phyloP scores from a whole-genome alignment of 1,140 invertebrate genomes.

The Idris sp. region DNA sequence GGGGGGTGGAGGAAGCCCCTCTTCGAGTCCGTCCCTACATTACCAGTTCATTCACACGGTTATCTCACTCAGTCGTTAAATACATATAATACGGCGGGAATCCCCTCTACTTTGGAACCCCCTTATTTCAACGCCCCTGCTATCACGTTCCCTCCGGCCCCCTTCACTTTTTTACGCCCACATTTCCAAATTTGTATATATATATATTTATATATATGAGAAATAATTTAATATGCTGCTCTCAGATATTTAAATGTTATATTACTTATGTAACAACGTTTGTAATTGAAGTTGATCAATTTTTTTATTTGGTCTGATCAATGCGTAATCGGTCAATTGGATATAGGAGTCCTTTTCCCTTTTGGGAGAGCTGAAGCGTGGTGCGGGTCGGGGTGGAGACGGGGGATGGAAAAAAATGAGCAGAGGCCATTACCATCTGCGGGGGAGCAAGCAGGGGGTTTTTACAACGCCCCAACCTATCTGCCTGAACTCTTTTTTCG shows the following conservation, averaged over 20 bases:
- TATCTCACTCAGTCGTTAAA: slow-evolving; percentile 70
- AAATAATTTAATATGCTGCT: no score
- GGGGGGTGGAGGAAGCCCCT: slow-evolving; percentile 41
- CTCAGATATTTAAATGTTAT: no score
- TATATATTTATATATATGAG: no score
- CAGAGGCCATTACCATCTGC: slow-evolving; percentile 74
- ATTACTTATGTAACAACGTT: no score
- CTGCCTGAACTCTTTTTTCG: slow-evolving; percentile 47
- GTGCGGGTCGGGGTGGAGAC: neutral
- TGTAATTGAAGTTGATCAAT: slow-evolving; percentile 1
- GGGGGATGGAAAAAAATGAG: slow-evolving; percentile 21
- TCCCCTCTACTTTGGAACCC: slow-evolving; percentile 61
- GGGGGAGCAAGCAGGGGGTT: slow-evolving; percentile 63
- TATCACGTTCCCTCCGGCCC: slow-evolving; percentile 66
- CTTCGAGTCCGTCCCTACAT: slow-evolving; percentile 64
- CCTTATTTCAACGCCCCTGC: slow-evolving; percentile 73
- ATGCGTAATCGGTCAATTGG: slow-evolving; percentile 61
- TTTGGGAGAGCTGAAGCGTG: slow-evolving; percentile 10
- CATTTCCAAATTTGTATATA: slow-evolving; percentile 25
- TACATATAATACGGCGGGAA: slow-evolving; percentile 74
- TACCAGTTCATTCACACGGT: slow-evolving; percentile 75
- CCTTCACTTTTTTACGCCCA: slow-evolving; percentile 58
- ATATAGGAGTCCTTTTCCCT: slow-evolving; percentile 68
- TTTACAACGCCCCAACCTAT: slow-evolving; percentile 68
- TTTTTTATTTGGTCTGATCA: slow-evolving; percentile 8